Evolutionary conservation across 2,797 vertebrate species (phyloP).

Genomic region (Chaetophractus vellerosus): DNA sequence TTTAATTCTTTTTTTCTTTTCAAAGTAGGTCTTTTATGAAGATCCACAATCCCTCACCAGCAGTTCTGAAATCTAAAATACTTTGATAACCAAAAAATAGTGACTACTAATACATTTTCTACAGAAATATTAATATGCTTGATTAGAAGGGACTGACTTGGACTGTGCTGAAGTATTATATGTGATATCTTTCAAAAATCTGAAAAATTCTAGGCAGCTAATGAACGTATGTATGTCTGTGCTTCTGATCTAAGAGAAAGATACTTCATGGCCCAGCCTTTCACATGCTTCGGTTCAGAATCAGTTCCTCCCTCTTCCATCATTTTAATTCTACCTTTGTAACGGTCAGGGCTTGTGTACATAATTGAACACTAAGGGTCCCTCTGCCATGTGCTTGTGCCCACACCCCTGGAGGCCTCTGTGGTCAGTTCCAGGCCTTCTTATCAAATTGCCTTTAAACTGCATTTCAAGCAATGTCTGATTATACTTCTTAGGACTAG

Average conservation of each 20-base stretch:
- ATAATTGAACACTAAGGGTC: neutral
- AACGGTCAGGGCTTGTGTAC: neutral
- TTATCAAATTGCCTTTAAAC: slow-evolving; percentile 74
- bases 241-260: neutral
- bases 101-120: neutral
- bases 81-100: neutral
- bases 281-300: fast-evolving
- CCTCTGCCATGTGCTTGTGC: neutral
- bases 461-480: slow-evolving; percentile 71
- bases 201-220: neutral
- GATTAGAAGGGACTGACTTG: neutral
- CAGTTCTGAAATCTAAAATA: slow-evolving; percentile 1
- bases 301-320: neutral
- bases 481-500: neutral
- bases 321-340: neutral
- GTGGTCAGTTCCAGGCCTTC: slow-evolving; percentile 70
- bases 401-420: slow-evolving; percentile 37
- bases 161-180: neutral
- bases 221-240: neutral
- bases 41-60: neutral
- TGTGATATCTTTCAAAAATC: neutral
- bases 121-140: neutral
- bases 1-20: slow-evolving; percentile 28
- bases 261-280: neutral
- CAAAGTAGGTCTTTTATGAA: neutral